These are phyloP conservation scores for Apamea epomidion DNA, from an alignment of 2,888 invertebrate genomes.

Conservation along the genomic window DNA sequence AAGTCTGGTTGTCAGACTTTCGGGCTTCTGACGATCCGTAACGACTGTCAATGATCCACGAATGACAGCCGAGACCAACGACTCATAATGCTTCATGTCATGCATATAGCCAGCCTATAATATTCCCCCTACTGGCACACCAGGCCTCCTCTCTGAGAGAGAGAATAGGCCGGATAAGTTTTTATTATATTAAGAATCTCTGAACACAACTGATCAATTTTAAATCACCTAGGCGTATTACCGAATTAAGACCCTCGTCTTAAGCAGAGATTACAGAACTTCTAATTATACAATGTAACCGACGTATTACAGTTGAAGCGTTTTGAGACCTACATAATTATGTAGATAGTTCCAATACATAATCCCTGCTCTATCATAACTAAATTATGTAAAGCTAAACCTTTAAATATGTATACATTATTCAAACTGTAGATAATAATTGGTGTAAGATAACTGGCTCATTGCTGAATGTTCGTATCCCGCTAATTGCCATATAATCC, in stretches of 20 bases:
- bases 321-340: conserved; percentile 41
- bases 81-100: not conserved
- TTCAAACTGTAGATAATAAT: conserved; percentile 63
- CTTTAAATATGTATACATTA: conserved; percentile 60
- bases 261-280: conserved; percentile 37
- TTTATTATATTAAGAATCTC: not conserved
- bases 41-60: no score
- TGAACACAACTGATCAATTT: not conserved
- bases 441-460: conserved; percentile 61
- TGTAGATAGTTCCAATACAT: conserved; percentile 42
- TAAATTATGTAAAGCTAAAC: conserved; percentile 51
- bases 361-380: conserved; percentile 36
- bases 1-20: no score
- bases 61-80: no score
- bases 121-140: not conserved
- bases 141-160: not conserved
- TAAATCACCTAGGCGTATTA: conserved; percentile 17
- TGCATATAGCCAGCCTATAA: not conserved
- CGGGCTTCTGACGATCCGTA: no score
- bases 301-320: conserved; percentile 29
- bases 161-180: not conserved
- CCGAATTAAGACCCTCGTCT: conserved; percentile 43
- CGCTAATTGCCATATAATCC: conserved; percentile 83
- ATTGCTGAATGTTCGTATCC: conserved; percentile 70
- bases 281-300: conserved; percentile 31